A percentile compares a stretch with the other conserved stretches of the same genome.
These are phyloP conservation scores for Tetragonula carbonaria DNA, from an alignment of 2,888 invertebrate species.

Conservation along the genomic window DNA sequence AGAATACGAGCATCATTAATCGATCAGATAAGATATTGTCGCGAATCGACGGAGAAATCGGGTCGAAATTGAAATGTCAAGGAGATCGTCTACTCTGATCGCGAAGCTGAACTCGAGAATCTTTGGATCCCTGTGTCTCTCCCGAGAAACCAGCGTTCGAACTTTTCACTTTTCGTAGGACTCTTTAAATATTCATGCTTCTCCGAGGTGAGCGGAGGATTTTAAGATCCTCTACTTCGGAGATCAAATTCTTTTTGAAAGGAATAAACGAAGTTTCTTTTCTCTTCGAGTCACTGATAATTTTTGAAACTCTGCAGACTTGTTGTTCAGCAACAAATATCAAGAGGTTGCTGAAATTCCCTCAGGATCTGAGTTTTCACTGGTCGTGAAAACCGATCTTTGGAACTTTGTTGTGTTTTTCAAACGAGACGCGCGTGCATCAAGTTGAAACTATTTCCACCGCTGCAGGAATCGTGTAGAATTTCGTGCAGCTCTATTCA, in stretches of 20 bases:
- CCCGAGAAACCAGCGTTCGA: neutral
- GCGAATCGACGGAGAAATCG: conserved; percentile 22
- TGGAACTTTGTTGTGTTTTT: no score
- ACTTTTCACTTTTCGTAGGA: conserved; percentile 3
- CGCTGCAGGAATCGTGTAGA: neutral
- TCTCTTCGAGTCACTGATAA: no score
- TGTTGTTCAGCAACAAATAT: no score
- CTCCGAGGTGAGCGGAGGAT: neutral
- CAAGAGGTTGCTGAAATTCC: no score
- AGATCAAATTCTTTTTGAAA: neutral
- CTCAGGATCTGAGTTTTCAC: no score
- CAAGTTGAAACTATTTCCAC: neutral
- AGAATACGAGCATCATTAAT: conserved; percentile 15
- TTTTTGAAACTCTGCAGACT: no score
- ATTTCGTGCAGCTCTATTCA: neutral
- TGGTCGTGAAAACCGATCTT: no score
- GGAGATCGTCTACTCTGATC: neutral
- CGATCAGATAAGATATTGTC: conserved; percentile 12
- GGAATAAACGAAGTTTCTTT: no score
- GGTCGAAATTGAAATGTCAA: conserved; percentile 28
- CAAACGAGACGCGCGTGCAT: no score
- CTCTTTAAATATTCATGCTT: conserved; percentile 11
- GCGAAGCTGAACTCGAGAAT: neutral
- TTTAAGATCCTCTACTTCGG: neutral
- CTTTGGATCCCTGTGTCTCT: neutral